These are phyloP conservation scores for Arnoldichthys spilopterus DNA, from an alignment of 2,797 vertebrate genomes.

Conservation along the genomic window DNA sequence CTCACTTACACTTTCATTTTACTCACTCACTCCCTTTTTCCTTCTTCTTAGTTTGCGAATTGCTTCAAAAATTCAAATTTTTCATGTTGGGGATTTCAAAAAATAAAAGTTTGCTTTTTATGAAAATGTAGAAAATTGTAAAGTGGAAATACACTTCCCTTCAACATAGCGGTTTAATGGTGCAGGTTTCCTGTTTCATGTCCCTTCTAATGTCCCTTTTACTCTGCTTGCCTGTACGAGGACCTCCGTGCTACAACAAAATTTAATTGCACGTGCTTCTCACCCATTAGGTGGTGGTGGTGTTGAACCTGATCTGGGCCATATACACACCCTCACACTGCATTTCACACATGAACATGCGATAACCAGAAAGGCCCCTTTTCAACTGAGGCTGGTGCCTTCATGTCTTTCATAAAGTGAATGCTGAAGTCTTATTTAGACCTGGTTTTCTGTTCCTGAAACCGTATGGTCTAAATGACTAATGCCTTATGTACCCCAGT, in stretches of 20 bases:
- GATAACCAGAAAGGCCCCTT: neutral
- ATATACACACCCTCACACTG: neutral
- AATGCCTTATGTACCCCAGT: conserved; percentile 7
- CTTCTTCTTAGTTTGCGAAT: too few relatives aligned
- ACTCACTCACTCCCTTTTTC: too few relatives aligned
- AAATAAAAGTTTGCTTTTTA: too few relatives aligned
- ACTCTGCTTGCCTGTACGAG: too few relatives aligned
- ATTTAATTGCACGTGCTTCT: neutral
- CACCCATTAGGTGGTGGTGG: neutral
- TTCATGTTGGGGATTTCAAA: too few relatives aligned
- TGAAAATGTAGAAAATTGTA: too few relatives aligned
- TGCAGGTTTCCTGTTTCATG: neutral
- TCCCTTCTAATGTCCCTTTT: too few relatives aligned
- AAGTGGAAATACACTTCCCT: too few relatives aligned
- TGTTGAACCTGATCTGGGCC: neutral
- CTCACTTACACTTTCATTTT: too few relatives aligned
- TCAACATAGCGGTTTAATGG: neutral
- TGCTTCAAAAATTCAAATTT: too few relatives aligned
- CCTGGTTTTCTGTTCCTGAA: conserved; percentile 53
- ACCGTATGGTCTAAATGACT: conserved; percentile 22
- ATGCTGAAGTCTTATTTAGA: conserved; percentile 56
- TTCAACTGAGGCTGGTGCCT: neutral
- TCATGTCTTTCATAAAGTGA: conserved; percentile 45
- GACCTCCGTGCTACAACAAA: too few relatives aligned
- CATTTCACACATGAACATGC: neutral